Conservation (phyloP, 2,888 invertebrate species). For the Nemoura dubitans region DNA sequence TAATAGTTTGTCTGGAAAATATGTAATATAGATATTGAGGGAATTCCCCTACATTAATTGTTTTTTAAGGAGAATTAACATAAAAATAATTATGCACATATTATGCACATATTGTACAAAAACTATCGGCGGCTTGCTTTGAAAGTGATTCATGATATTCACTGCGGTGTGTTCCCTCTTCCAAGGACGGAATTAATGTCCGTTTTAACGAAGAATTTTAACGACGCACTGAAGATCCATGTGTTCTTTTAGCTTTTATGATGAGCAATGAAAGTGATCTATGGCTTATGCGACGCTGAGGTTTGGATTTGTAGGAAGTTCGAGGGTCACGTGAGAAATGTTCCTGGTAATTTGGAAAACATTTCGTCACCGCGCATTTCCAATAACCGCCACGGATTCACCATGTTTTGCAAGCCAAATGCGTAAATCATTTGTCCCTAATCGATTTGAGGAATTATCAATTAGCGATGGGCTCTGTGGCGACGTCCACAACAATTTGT, state of each 20-base stretch:
- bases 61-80: too few relatives aligned
- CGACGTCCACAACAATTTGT: too few relatives aligned
- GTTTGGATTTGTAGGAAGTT: not conserved
- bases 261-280: not conserved
- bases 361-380: not conserved
- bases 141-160: not conserved
- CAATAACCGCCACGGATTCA: not conserved
- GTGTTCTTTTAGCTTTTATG: not conserved
- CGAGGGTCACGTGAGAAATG: not conserved
- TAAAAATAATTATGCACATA: not conserved
- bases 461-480: not conserved
- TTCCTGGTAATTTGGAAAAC: not conserved
- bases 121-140: not conserved
- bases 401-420: not conserved
- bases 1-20: too few relatives aligned
- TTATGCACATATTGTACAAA: not conserved
- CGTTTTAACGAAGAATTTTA: constrained; percentile 7
- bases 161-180: not conserved
- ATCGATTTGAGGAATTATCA: not conserved
- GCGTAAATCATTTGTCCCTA: not conserved
- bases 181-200: not conserved
- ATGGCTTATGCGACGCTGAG: not conserved
- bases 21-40: too few relatives aligned
- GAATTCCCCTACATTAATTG: too few relatives aligned
- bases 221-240: not conserved